Evolutionary conservation across 2,797 vertebrate genomes (phyloP), one percentile per base, ranked within the genome.

Genomic region (Macropodus opercularis): DNA sequence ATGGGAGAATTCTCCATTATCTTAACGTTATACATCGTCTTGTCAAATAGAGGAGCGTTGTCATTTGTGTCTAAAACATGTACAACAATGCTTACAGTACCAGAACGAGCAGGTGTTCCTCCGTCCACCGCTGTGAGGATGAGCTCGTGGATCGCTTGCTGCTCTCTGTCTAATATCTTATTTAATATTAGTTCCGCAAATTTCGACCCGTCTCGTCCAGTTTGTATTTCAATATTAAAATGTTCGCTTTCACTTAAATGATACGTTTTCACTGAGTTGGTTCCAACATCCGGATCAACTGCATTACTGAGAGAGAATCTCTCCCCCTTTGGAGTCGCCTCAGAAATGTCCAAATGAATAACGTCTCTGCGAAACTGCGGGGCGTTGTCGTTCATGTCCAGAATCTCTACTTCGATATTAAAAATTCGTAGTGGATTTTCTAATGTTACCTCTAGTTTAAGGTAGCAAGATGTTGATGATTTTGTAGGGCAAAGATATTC

Each of bases 11-110:
- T 89, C 62, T 89, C 85, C 2, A 54, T 29, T 29, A 29, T 29
- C 7, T 29, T 29, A 8, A 91, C 70, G 29, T 6, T 41, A 6
- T 81, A 88, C 1, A 0, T 75, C 0, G 47, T 29, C 38, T 70
- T 75, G 6, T 91, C 81, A 80, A 92, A 94, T 3, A 72, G 17
- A 6, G 93, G 92, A 1, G 90, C 79, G 34, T 94, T 94, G 23
- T 94, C 93, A 40, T 91, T 90, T 0, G 73, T 86, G 42, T 94
- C 93, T 1, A 71, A 55, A 11, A 90, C 86, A 0, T 26, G 81
- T 13, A 92, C 79, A 22, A 85, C 72, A 2, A 91, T 57, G 18
- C 77, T 87, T 1, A 63, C 85, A 4, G 85, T 87, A 0, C 88
- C 88, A 18, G 87, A 80, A 1, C 80, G 75, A 18, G 81, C 23